phyloP scores from a whole-genome alignment of 1,140 invertebrate genomes.

The Bombus balteatus region DNA sequence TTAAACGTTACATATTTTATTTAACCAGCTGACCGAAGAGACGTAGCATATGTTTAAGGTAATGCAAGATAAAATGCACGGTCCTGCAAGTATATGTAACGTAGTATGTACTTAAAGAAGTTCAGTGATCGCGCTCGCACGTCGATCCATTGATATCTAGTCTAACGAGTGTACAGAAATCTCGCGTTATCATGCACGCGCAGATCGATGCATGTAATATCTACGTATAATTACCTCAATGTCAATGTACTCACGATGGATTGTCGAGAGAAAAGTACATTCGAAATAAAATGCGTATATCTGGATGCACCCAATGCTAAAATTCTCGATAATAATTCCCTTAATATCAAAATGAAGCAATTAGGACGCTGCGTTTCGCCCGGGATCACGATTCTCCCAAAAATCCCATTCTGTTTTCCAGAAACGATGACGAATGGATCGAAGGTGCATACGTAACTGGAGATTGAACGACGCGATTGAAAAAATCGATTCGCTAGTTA shows the following conservation, averaged over 20 bases:
- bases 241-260: conserved; percentile 51
- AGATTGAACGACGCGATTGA: background rate
- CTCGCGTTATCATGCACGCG: conserved; percentile 47
- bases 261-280: conserved; percentile 39
- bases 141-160: conserved; percentile 16
- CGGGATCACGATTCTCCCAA: background rate
- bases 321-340: conserved; percentile 41
- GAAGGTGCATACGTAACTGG: background rate
- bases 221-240: conserved; percentile 32
- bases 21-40: background rate
- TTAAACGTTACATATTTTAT: background rate
- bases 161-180: conserved; percentile 26
- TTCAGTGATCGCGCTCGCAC: background rate
- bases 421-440: background rate
- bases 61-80: background rate
- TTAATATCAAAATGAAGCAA: background rate
- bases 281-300: conserved; percentile 45
- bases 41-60: background rate
- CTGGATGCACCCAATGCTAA: conserved; percentile 39
- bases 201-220: conserved; percentile 48
- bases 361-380: conserved; percentile 2
- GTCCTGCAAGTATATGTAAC: conserved; percentile 25
- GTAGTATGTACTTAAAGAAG: background rate
- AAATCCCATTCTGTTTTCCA: conserved; percentile 20
- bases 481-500: background rate